Evolutionary conservation across 2,113 vertebrate genomes (phyloP), one percentile per base, ranked within the genome.

Genomic region (Raja brachyura): DNA sequence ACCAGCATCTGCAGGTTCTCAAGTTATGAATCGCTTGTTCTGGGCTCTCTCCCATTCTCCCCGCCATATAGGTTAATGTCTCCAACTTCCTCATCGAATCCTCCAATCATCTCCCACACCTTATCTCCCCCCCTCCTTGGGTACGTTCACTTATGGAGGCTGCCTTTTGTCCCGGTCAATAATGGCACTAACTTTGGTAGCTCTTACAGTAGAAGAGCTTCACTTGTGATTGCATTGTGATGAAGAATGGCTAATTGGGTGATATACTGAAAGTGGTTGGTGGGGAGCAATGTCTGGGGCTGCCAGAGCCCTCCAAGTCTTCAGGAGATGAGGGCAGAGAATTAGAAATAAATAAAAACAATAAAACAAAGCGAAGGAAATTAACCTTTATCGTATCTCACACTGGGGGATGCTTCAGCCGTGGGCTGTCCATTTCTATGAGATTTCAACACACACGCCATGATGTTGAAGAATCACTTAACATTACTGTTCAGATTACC

Each of bases 291-390:
- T 10, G 28, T 31, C 28, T 31, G 75, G 8, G n/a, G 73, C 73
- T 75, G 73, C 73, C 14, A 76, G 1, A 31, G 11, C 75, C 73
- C n/a, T 76, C 28, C 75, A 10, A 31, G 31, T 11, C 75, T 76
- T 76, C 75, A 76, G 75, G 75, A 76, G 75, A n/a, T n/a, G 75
- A 76, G 75, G 75, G 75, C 9, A 76, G 28, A 76, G 31, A 76
- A 31, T 76, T 76, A 76, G 75, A 76, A 76, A n/a, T n/a, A 76
- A 76, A 76, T 76, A 31, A 31, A 76, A 76, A 76, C 74, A 75
- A 75, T 75, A 76, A 76, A 76, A 76, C 75, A 76, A 76, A 2
- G n/a, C 3, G 8, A 76, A 76, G 3, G 28, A 76, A 76, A 76
- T 76, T 76, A 76, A 76, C 75, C 75, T 76, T 76, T 76, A 31